These are phyloP conservation scores for Nebria brevicollis DNA, from an alignment of 2,888 invertebrate species.

Conservation along the genomic window DNA sequence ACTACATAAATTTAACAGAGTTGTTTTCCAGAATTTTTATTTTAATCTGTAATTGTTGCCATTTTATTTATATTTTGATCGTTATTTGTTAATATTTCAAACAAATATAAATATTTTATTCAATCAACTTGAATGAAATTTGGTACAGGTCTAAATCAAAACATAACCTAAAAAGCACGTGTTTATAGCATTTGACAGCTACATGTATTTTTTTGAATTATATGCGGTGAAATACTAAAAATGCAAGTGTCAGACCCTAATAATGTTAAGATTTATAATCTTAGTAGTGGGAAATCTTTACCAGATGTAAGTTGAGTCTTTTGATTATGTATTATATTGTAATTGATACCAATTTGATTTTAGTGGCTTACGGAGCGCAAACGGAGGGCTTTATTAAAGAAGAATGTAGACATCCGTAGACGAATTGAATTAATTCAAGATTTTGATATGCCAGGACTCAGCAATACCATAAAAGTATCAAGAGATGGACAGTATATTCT, in stretches of 20 bases:
- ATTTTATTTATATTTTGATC: background rate
- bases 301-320: conserved; percentile 82
- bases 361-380: conserved; percentile 91
- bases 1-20: background rate
- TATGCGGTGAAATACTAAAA: conserved; percentile 53
- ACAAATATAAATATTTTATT: background rate
- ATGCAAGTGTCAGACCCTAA: conserved; percentile 96
- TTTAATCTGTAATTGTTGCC: background rate
- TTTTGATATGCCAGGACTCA: conserved; percentile 98
- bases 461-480: conserved; percentile 84
- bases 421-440: conserved; percentile 98
- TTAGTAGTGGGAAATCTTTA: conserved; percentile 95
- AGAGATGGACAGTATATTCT: conserved; percentile 93
- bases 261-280: conserved; percentile 97
- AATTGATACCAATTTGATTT: conserved; percentile 53
- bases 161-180: conserved; percentile 38
- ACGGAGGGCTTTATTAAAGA: conserved; percentile 81
- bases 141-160: background rate
- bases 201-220: background rate
- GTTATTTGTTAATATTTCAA: background rate
- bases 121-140: background rate
- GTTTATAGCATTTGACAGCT: conserved; percentile 31
- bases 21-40: background rate
- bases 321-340: background rate
- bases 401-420: conserved; percentile 88